Conservation (phyloP, 2,888 invertebrate genomes). For the Drosophila paranaensis region DNA sequence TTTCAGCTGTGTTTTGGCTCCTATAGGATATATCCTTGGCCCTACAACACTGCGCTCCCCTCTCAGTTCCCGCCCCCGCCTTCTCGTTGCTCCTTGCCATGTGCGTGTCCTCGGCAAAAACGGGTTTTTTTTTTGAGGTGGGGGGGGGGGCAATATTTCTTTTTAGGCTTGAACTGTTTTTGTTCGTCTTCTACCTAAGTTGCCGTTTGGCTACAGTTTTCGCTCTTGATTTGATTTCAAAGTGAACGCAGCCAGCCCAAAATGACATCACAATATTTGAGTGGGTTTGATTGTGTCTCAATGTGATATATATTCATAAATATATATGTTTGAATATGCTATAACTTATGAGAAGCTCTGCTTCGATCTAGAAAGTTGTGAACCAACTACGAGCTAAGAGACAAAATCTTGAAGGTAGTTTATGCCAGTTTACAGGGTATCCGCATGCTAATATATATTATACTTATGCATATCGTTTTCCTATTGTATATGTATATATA, state of each 20-base stretch:
- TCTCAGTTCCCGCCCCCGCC: not conserved
- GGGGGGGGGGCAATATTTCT: conserved; percentile 10
- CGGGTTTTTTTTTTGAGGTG: conserved; percentile 40
- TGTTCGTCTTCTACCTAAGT: conserved; percentile 29
- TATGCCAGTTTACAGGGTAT: not conserved
- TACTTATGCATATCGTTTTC: not conserved
- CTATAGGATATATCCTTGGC: conserved; percentile 50
- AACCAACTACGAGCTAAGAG: not conserved
- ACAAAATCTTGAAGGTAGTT: too few relatives aligned
- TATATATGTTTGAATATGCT: conserved; percentile 1
- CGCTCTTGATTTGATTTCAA: conserved; percentile 59
- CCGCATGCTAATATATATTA: too few relatives aligned
- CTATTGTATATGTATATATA: not conserved
- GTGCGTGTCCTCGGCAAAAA: conserved; percentile 37
- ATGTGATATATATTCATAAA: conserved; percentile 13
- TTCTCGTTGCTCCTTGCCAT: not conserved
- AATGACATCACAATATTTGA: conserved; percentile 69
- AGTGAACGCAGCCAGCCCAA: conserved; percentile 49
- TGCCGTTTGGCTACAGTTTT: conserved; percentile 34
- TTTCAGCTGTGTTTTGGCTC: conserved; percentile 31
- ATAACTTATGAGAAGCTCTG: not conserved
- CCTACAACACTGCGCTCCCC: not conserved
- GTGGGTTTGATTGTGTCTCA: conserved; percentile 46
- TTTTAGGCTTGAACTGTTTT: conserved; percentile 14
- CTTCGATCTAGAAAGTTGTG: not conserved